phyloP scores from a whole-genome alignment of 2,888 invertebrate species.

The Drosophila birchii region DNA sequence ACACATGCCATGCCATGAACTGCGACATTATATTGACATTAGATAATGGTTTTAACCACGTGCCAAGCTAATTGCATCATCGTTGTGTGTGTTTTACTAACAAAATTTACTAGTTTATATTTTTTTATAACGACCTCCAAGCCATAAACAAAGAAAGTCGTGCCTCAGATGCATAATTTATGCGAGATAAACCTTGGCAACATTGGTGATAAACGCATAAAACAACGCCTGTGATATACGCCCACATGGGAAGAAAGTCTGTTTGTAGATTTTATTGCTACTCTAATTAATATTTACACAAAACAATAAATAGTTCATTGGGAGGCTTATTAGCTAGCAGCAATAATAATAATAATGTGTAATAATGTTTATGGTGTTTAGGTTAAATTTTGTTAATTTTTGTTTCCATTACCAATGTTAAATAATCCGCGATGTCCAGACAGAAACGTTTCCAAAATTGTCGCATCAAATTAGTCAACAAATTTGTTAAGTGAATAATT shows the following conservation, averaged over 20 bases:
- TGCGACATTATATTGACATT: constrained; percentile 61
- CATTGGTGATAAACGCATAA: constrained; percentile 20
- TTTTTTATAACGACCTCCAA: constrained; percentile 16
- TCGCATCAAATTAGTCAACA: constrained; percentile 2
- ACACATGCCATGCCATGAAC: constrained; percentile 60
- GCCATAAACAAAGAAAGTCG: constrained; percentile 30
- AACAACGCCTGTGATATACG: constrained; percentile 8
- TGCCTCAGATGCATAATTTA: constrained; percentile 38
- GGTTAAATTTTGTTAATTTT: constrained; percentile 24
- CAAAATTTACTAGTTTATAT: constrained; percentile 18
- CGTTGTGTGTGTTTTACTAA: constrained; percentile 9
- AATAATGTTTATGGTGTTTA: constrained; percentile 30
- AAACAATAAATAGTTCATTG: constrained; percentile 23
- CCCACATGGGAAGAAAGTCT: constrained; percentile 32
- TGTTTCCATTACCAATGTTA: constrained; percentile 9
- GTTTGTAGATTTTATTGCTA: constrained; percentile 9
- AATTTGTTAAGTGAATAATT: constrained; percentile 29
- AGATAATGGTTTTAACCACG: constrained; percentile 62
- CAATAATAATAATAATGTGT: constrained; percentile 10
- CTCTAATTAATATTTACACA: constrained; percentile 24
- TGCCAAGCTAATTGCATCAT: constrained; percentile 47
- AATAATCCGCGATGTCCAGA: constrained; percentile 23
- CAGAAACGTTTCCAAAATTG: constrained; percentile 27
- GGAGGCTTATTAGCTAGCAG: constrained; percentile 8
- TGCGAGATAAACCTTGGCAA: constrained; percentile 6